Conservation (phyloP, 2,888 invertebrate genomes). For the Agelastica alni region DNA sequence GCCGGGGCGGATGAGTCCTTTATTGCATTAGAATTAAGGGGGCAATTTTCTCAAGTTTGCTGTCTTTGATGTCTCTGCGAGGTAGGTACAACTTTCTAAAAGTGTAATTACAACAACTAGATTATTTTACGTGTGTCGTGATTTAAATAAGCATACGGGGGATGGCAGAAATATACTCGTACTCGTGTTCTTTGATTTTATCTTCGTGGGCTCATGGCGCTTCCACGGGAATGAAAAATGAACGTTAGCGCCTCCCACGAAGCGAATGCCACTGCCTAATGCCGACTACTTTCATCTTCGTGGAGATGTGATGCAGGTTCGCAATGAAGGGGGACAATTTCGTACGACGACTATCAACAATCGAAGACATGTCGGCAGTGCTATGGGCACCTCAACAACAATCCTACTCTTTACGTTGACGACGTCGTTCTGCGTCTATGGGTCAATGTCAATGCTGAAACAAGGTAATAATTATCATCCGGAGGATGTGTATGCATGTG, state of each 20-base stretch:
- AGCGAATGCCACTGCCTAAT: constrained; percentile 26
- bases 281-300: constrained; percentile 49
- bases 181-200: too few relatives aligned
- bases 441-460: constrained; percentile 47
- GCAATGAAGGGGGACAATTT: constrained; percentile 31
- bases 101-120: background rate
- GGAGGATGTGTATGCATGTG: background rate
- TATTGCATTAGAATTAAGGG: background rate
- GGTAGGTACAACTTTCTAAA: background rate
- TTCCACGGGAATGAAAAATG: too few relatives aligned
- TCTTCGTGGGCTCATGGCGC: too few relatives aligned
- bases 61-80: constrained; percentile 1
- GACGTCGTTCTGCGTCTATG: constrained; percentile 38
- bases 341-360: constrained; percentile 30
- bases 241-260: background rate
- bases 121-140: background rate
- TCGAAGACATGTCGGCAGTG: constrained; percentile 45
- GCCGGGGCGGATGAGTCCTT: background rate
- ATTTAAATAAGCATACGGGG: background rate
- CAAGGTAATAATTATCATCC: constrained; percentile 44
- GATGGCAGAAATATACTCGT: too few relatives aligned
- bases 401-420: too few relatives aligned
- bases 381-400: constrained; percentile 44
- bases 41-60: background rate
- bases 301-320: constrained; percentile 28